Evolutionary conservation across 2,888 invertebrate species (phyloP), one percentile per base, ranked within the genome.

Genomic region (Hydropsyche betteni): DNA sequence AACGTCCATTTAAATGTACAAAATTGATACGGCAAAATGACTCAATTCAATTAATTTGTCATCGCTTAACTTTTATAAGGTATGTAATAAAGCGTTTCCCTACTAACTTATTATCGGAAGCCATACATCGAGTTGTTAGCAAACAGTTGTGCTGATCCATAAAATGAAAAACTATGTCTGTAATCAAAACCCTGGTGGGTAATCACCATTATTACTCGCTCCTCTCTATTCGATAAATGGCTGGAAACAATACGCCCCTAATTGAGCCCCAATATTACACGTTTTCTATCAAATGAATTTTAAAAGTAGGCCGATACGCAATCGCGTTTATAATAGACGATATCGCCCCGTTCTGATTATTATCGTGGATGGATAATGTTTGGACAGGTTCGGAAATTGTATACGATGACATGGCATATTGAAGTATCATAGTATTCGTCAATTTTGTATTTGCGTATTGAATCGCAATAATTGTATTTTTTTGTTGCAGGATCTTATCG

Each of bases 121-220:
- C 16, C 8, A 58, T 58, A 24, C 16, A 58, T 16, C 8, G 14
- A 4, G 8, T 58, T 5, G 58, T 58, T 58, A 58, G 58, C 8
- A 16, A 24, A 24, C 16, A 24, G 58, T 58, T 58, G 4, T 16
- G 14, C 14, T 3, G 12, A 53, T 14, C 8, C 24, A 58, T 58
- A 58, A 58, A 58, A 58, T 16, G 58, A 16, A 58, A 58, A 58
- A 58, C 58, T 58, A 24, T 24, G 16, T 24, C 12, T 16, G 53
- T 16, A 24, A 58, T 16, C 14, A 58, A 14, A 16, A 4, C 58
- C 58, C 58, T 44, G 5, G 16, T 24, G 58, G 24, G 16, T 58
- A 58, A 58, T 58, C 58, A 58, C 58, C 16, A 16, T 58, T 58
- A 58, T 58, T 58, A 58, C 58, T 24, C 8, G 14, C 16, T 58